Conservation (phyloP, 1,140 invertebrate genomes). For the Drosophila nasuta region DNA sequence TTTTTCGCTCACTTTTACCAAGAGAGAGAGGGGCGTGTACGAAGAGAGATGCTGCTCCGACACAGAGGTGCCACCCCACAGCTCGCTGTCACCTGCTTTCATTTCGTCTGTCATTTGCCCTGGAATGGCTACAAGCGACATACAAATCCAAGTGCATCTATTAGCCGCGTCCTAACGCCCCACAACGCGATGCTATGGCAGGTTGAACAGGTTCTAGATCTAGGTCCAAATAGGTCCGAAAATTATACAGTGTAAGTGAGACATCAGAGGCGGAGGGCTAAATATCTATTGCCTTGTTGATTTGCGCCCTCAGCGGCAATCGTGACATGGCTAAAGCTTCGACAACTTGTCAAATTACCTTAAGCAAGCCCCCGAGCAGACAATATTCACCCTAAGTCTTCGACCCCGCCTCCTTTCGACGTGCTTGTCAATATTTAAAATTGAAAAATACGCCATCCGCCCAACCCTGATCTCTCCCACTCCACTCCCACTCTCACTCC, state of each 20-base stretch:
- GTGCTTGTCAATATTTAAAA: conserved; percentile 80
- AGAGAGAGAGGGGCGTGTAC: not conserved
- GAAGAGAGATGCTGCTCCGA: conserved; percentile 1
- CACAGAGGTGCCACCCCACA: not conserved
- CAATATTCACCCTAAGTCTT: not conserved
- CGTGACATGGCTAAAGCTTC: conserved; percentile 69
- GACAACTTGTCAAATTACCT: conserved; percentile 82
- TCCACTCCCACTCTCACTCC: not conserved
- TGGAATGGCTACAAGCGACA: conserved; percentile 30
- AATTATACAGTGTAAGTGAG: conserved; percentile 42
- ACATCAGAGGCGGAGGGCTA: conserved; percentile 33
- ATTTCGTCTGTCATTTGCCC: conserved; percentile 53
- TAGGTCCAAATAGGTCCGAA: conserved; percentile 20
- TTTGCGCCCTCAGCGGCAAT: conserved; percentile 34
- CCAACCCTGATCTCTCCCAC: not conserved
- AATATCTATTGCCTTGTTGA: conserved; percentile 47
- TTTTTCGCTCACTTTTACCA: conserved; percentile 54
- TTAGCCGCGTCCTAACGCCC: conserved; percentile 50
- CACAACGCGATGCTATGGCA: conserved; percentile 32
- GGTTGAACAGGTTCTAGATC: not conserved
- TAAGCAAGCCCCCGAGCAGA: conserved; percentile 52
- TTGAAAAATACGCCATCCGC: conserved; percentile 70
- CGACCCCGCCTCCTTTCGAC: not conserved
- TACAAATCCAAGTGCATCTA: conserved; percentile 69
- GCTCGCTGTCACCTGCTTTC: conserved; percentile 25